phyloP scores from a whole-genome alignment of 2,113 vertebrate genomes.

The Mus musculus region DNA sequence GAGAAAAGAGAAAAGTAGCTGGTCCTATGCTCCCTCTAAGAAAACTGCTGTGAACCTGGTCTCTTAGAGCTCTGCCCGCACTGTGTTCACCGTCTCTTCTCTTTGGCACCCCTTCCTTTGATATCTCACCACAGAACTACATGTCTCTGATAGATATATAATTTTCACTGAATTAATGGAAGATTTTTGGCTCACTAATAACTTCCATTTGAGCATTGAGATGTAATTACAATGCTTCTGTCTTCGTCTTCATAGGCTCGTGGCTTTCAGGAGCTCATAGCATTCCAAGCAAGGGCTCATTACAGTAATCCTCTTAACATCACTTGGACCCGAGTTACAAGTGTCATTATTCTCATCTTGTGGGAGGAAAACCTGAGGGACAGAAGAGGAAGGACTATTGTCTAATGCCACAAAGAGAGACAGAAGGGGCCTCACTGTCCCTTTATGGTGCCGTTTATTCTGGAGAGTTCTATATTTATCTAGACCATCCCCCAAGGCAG shows the following conservation, averaged over 20 bases:
- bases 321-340: background rate
- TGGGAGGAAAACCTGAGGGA: background rate
- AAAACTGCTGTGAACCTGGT: background rate
- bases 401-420: constrained; percentile 13
- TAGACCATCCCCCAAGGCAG: constrained; percentile 31
- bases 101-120: background rate
- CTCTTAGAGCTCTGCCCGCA: background rate
- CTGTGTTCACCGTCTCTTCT: background rate
- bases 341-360: background rate
- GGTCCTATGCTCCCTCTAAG: background rate
- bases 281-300: constrained; percentile 28
- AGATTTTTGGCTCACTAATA: constrained; percentile 65
- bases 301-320: constrained; percentile 34
- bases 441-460: constrained; percentile 61
- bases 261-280: constrained; percentile 22
- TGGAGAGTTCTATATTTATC: constrained; percentile 22
- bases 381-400: background rate
- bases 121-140: background rate
- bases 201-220: constrained; percentile 54
- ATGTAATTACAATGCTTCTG: constrained; percentile 50
- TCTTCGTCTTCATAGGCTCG: constrained; percentile 12
- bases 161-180: constrained; percentile 73
- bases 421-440: background rate
- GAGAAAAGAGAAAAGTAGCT: background rate
- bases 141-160: constrained; percentile 48